phyloP scores from a whole-genome alignment of 2,113 vertebrate genomes.

The Vulpes vulpes region DNA sequence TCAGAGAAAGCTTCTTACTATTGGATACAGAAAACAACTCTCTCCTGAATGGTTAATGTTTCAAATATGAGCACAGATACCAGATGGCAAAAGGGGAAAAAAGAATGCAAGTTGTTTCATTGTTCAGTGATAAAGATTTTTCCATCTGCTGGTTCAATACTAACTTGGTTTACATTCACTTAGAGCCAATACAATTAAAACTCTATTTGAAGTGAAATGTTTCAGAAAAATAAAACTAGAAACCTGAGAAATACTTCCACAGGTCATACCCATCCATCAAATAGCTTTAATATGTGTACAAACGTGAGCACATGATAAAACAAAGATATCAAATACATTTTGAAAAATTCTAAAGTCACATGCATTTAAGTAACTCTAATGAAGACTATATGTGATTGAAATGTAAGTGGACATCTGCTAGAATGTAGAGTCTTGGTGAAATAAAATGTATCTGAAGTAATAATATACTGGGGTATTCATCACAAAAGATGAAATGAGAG shows the following conservation, averaged over 20 bases:
- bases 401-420: constrained; percentile 23
- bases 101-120: constrained; percentile 75
- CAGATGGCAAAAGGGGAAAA: constrained; percentile 78
- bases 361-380: constrained; percentile 16
- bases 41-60: constrained; percentile 78
- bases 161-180: constrained; percentile 88
- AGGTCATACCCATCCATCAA: background rate
- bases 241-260: background rate
- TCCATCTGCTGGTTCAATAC: constrained; percentile 87
- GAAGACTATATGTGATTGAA: background rate
- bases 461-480: background rate
- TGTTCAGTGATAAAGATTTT: constrained; percentile 86
- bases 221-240: constrained; percentile 56
- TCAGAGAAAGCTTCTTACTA: constrained; percentile 74
- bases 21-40: constrained; percentile 49
- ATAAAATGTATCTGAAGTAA: constrained; percentile 13
- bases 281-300: background rate
- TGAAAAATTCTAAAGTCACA: constrained; percentile 9
- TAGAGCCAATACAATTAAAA: constrained; percentile 84
- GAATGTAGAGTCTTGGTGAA: constrained; percentile 39
- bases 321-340: constrained; percentile 24
- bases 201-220: constrained; percentile 76
- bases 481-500: background rate
- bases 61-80: constrained; percentile 80
- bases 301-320: background rate